phyloP scores from a whole-genome alignment of 2,888 invertebrate genomes.

The Biston betularia region DNA sequence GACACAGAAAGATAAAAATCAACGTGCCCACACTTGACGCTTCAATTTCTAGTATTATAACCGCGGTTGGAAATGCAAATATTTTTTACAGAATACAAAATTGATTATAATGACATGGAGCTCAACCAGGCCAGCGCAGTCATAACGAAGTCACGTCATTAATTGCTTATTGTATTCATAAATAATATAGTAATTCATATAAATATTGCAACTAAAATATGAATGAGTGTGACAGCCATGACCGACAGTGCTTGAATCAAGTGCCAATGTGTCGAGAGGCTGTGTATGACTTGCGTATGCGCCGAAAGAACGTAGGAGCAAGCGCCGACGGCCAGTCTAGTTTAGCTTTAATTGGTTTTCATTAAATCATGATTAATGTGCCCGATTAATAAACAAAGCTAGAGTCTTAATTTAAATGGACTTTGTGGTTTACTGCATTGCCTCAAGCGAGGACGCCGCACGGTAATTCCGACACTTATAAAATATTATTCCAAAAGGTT shows the following conservation, averaged over 20 bases:
- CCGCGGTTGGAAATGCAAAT: neutral
- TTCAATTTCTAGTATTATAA: neutral
- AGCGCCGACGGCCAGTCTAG: slow-evolving; percentile 46
- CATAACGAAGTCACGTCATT: slow-evolving; percentile 44
- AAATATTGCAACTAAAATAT: slow-evolving; percentile 24
- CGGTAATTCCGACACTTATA: slow-evolving; percentile 31
- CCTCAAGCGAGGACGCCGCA: slow-evolving; percentile 51
- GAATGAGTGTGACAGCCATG: slow-evolving; percentile 43
- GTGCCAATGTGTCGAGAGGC: slow-evolving; percentile 12
- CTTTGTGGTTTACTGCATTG: slow-evolving; percentile 40
- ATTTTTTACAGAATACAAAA: neutral
- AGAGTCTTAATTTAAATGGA: slow-evolving; percentile 43
- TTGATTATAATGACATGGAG: too few relatives aligned
- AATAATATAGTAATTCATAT: slow-evolving; percentile 49
- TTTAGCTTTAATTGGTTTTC: slow-evolving; percentile 63
- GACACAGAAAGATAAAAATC: slow-evolving; percentile 59
- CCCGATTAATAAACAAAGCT: slow-evolving; percentile 54
- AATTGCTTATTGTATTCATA: slow-evolving; percentile 51
- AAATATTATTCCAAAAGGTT: slow-evolving; percentile 25
- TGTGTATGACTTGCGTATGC: slow-evolving; percentile 49
- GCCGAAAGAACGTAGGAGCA: slow-evolving; percentile 42
- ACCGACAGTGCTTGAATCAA: slow-evolving; percentile 52
- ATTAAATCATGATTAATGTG: slow-evolving; percentile 63
- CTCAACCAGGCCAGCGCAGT: slow-evolving; percentile 44
- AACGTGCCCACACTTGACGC: slow-evolving; percentile 37